Evolutionary conservation across 2,888 invertebrate species (phyloP).

Genomic region (Drosophila nigricruria): DNA sequence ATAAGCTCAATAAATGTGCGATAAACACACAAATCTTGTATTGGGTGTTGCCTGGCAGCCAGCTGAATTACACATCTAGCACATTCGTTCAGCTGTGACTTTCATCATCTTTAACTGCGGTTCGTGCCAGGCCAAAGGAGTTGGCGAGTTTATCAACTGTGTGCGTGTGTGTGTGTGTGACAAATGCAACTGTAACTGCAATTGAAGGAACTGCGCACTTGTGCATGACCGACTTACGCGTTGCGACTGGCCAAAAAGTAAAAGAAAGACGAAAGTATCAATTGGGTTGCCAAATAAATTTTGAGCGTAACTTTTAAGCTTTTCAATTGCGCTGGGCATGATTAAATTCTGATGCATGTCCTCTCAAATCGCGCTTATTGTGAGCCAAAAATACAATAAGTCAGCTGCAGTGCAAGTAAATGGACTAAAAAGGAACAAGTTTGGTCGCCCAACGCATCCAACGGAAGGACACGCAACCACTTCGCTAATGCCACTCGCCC

Average conservation of each 20-base stretch:
- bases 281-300: conserved; percentile 49
- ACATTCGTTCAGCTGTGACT: conserved; percentile 2
- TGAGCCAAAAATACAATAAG: conserved; percentile 55
- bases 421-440: conserved; percentile 23
- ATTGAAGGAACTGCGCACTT: conserved; percentile 15
- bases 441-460: conserved; percentile 1
- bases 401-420: conserved; percentile 60
- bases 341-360: conserved; percentile 71
- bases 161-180: conserved; percentile 6
- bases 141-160: conserved; percentile 10
- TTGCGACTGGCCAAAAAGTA: conserved; percentile 4
- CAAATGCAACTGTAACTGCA: conserved; percentile 20
- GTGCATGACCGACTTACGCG: conserved; percentile 46
- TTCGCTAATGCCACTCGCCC: conserved; percentile 51
- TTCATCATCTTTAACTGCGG: not conserved
- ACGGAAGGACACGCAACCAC: conserved; percentile 25
- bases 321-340: conserved; percentile 63
- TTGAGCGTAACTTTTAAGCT: conserved; percentile 39
- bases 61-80: not conserved
- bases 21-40: not conserved
- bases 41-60: conserved; percentile 3
- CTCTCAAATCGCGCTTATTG: conserved; percentile 17
- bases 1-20: conserved; percentile 6
- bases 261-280: not conserved
- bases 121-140: not conserved